Evolutionary conservation across 1,140 invertebrate genomes (phyloP), one percentile per base, ranked within the genome.

Genomic region (Neuroterus valhalla): DNA sequence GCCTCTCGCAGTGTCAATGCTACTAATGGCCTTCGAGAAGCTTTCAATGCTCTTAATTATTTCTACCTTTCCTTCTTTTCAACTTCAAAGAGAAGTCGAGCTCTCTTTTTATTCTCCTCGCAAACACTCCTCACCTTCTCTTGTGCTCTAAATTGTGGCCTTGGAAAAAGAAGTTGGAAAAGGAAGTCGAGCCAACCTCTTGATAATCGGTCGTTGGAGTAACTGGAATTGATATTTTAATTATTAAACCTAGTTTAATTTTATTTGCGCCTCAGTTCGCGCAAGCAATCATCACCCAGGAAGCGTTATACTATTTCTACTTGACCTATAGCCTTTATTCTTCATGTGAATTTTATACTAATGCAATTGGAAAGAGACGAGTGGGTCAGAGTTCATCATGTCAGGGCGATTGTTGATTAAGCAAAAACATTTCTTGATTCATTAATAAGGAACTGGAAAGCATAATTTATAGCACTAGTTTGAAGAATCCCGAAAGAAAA

Each of bases 1-100:
- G 76, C 78, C 72, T 82, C 74, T 72, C 70, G 70, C 70, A 82
- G 81, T 79, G 80, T 82, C 82, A 81, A 84, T 82, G 72, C 72
- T 79, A 77, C 84, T 85, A 84, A 85, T 86, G 81, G 82, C 71
- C 78, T 84, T 88, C 78, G 76, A 77, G 44, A 82, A 87, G 81
- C 78, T 87, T 85, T 85, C 81, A 84, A 82, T 83, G 81, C 82
- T 87, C 87, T 86, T 87, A 88, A 88, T 89, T 88, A 88, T 89
- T 84, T 88, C 81, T 83, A 84, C 82, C 81, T 82, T 81, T 83
- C 72, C 75, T 81, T 81, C 80, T 76, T 70, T 71, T 75, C 72
- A 70, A 86, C 84, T 86, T 88, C 82, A 87, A 87, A 87, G 86
- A 77, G 68, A 38, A 43, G 45, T 17, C 42, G 46, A 71, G 62